Base-by-base conservation (phyloP, 2,797 vertebrate genomes). In the Streptopelia turtur region DNA sequence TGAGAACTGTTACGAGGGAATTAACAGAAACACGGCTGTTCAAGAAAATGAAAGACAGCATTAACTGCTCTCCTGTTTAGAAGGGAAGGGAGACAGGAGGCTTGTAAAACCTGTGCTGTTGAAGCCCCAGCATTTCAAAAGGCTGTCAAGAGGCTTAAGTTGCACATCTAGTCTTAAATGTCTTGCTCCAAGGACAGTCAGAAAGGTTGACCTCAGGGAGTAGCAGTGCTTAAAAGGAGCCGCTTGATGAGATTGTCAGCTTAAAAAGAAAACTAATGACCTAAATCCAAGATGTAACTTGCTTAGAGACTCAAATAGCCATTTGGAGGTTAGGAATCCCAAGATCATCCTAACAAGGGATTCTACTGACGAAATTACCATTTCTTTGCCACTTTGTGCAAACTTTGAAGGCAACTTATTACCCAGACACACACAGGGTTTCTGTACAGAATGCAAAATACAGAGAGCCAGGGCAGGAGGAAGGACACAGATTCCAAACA, bases 261-360 rank as follows among this genome's bases (percentile, higher is more conserved):
- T 95, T 96, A 83, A 94, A 66, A 71, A 83, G 74, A 78, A 90
- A 93, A 90, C 86, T 94, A 87, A 94, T 72, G 56, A 95, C 68
- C 95, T 70, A 93, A 90, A 88, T 93, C 90, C 80, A 91, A 69
- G 63, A 70, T 82, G 87, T 70, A 77, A 75, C 90, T 91, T 61
- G 75, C 83, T 91, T 77, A 87, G 66, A 92, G 83, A 86, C 63
- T 88, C 79, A 61, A 65, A 77, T 61, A 90, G 59, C 41, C 68
- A 69, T 53, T 52, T 68, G 75, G 68, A 94, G 50, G 43, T 74
- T 83, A 96, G 68, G 64, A 92, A 95, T 79, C 69, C 68, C 57
- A 88, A 79, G 61, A 83, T 65, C 63, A 77, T 47, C 55, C 72
- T 83, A 91, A 88, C 49, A 39, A 76, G 50, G 33, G 65, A 81